phyloP scores from a whole-genome alignment of 2,888 invertebrate species.

The Caenorhabditis drosophilae region DNA sequence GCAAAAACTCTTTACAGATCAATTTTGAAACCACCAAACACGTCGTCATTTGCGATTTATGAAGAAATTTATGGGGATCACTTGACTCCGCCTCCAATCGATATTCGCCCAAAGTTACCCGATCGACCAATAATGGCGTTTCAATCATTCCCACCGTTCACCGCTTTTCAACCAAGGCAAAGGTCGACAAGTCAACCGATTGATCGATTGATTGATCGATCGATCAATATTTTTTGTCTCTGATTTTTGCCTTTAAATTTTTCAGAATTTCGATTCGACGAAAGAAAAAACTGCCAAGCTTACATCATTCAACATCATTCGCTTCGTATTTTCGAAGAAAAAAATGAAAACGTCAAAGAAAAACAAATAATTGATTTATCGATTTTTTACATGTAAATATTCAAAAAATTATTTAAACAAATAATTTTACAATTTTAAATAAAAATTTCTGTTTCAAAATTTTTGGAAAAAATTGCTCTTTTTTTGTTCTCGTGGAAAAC shows the following conservation, averaged over 20 bases:
- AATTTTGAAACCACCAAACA: slow-evolving; percentile 42
- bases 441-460: too few relatives aligned
- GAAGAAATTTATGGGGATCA: slow-evolving; percentile 50
- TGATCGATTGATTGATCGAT: too few relatives aligned
- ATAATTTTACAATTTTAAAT: too few relatives aligned
- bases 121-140: slow-evolving; percentile 28
- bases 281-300: slow-evolving; percentile 44
- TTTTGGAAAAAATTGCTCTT: background rate
- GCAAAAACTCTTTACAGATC: too few relatives aligned
- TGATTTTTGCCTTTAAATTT: too few relatives aligned
- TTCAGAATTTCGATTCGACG: slow-evolving; percentile 25
- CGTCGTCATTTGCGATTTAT: slow-evolving; percentile 43
- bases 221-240: too few relatives aligned
- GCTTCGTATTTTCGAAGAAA: slow-evolving; percentile 29
- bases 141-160: slow-evolving; percentile 42
- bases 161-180: slow-evolving; percentile 32
- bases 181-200: slow-evolving; percentile 3
- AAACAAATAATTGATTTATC: too few relatives aligned
- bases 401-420: background rate
- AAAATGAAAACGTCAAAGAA: too few relatives aligned
- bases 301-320: slow-evolving; percentile 35
- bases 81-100: slow-evolving; percentile 38
- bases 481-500: background rate
- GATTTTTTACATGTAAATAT: too few relatives aligned
- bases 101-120: slow-evolving; percentile 40